phyloP scores from a whole-genome alignment of 2,888 invertebrate species.

The Dendrolimus pini region DNA sequence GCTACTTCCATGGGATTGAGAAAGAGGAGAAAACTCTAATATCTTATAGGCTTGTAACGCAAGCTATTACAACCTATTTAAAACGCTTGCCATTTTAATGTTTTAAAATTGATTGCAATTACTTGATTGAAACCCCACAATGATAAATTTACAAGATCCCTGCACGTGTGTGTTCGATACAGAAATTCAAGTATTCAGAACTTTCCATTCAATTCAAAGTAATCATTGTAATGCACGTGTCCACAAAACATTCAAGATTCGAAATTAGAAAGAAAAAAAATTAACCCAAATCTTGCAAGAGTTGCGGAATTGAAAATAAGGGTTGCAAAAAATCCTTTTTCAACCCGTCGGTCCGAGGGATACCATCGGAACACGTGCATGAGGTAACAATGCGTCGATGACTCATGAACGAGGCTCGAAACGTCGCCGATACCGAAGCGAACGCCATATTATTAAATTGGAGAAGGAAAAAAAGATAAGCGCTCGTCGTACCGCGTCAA shows the following conservation, averaged over 20 bases:
- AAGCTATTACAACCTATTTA: too few species aligned
- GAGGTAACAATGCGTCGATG: slow-evolving; percentile 61
- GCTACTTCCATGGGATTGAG: too few species aligned
- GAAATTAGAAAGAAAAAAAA: slow-evolving; percentile 47
- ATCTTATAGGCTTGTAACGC: too few species aligned
- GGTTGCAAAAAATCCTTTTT: slow-evolving; percentile 74
- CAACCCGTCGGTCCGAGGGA: slow-evolving; percentile 61
- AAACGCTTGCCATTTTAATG: too few species aligned
- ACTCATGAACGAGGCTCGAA: slow-evolving; percentile 56
- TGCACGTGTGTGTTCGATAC: slow-evolving; percentile 29
- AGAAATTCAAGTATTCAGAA: slow-evolving; percentile 13
- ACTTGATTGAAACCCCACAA: not conserved
- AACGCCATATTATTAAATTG: slow-evolving; percentile 63
- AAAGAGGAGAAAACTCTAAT: too few species aligned
- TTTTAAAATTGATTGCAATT: too few species aligned
- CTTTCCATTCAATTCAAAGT: slow-evolving; percentile 16
- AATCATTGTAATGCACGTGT: slow-evolving; percentile 36
- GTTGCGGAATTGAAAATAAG: slow-evolving; percentile 73
- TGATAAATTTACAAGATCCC: not conserved
- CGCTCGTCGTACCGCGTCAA: slow-evolving; percentile 69
- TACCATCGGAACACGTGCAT: slow-evolving; percentile 59
- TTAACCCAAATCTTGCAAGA: slow-evolving; percentile 73
- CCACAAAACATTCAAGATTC: slow-evolving; percentile 29
- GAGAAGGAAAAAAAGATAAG: slow-evolving; percentile 64
- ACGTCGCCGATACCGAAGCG: slow-evolving; percentile 50